Conservation (phyloP, 2,113 vertebrate species). For the Halcyon senegalensis region DNA sequence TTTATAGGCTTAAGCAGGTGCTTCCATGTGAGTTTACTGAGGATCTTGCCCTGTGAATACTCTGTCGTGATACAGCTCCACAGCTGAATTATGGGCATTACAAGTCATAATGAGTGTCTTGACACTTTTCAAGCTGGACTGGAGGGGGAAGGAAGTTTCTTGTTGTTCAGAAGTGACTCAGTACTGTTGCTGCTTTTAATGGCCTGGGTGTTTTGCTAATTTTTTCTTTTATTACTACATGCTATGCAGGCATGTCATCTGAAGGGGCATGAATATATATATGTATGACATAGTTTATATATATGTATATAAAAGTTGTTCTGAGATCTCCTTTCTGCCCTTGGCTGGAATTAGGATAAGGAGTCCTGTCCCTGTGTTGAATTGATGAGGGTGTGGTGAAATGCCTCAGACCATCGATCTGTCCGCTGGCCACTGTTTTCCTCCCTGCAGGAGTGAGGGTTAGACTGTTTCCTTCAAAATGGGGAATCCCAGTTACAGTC, state of each 20-base stretch:
- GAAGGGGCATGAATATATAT: not conserved
- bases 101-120: not conserved
- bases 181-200: not conserved
- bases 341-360: not conserved
- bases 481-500: not conserved
- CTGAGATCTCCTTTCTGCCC: not conserved
- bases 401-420: not conserved
- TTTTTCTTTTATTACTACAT: not conserved
- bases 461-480: not conserved
- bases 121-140: not conserved
- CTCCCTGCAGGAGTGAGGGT: not conserved
- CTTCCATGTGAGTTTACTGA: not conserved
- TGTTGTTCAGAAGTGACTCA: not conserved
- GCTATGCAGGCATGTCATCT: not conserved
- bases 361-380: not conserved
- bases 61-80: not conserved
- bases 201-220: not conserved
- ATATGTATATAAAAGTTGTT: not conserved
- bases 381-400: not conserved
- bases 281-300: not conserved
- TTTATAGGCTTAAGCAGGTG: not conserved
- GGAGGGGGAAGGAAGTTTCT: not conserved
- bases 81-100: not conserved
- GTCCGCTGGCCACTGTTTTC: not conserved
- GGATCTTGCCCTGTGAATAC: not conserved